phyloP scores from a whole-genome alignment of 2,888 invertebrate genomes.

The Odontomyia ornata region DNA sequence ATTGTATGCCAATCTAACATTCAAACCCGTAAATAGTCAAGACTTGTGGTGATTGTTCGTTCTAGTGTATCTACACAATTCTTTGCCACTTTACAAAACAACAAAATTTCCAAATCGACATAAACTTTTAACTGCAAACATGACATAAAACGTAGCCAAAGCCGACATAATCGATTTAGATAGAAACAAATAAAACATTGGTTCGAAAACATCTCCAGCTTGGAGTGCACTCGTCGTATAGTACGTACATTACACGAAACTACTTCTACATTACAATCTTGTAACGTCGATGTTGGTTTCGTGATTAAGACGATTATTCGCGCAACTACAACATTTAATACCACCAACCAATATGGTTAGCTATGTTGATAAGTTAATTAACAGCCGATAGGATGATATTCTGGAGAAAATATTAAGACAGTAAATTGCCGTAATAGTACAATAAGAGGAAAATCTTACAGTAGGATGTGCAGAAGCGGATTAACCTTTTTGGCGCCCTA shows the following conservation, averaged over 20 bases:
- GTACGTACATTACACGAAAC: not conserved
- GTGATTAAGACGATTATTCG: slow-evolving; percentile 40
- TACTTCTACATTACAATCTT: not conserved
- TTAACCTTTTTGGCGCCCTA: too few species aligned
- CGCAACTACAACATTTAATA: not conserved
- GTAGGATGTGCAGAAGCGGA: too few species aligned
- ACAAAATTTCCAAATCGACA: slow-evolving; percentile 22
- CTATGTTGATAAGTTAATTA: slow-evolving; percentile 41
- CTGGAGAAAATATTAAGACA: slow-evolving; percentile 15
- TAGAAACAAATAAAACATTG: not conserved
- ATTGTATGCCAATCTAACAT: slow-evolving; percentile 10
- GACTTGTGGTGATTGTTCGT: not conserved
- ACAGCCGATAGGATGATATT: slow-evolving; percentile 34
- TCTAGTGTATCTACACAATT: not conserved
- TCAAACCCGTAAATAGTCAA: not conserved
- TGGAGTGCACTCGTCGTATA: not conserved
- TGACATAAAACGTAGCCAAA: not conserved
- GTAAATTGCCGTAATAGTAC: not conserved
- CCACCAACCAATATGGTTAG: slow-evolving; percentile 30
- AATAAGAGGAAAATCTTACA: not conserved
- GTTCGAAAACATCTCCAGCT: not conserved
- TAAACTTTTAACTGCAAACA: slow-evolving; percentile 3
- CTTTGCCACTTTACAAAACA: not conserved
- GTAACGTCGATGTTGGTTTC: slow-evolving; percentile 11
- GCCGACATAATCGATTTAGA: not conserved